Percentiles rank a stretch among this genome's conserved stretches.
Conservation (phyloP, 2,888 invertebrate species). For the Calameuta pallipes region DNA sequence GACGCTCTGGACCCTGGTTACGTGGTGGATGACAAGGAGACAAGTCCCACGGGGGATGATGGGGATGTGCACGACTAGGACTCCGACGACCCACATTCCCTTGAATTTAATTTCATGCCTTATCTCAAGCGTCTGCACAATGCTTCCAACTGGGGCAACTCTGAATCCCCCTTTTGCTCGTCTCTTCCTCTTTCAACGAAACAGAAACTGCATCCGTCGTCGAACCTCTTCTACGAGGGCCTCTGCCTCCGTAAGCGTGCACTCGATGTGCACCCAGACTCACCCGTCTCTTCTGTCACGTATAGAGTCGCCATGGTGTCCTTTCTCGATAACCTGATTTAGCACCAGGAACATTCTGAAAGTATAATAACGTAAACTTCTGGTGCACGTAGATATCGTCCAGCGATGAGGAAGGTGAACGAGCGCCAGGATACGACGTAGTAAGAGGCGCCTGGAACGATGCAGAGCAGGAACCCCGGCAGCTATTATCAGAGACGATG, state of each 20-base stretch:
- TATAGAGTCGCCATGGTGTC: background rate
- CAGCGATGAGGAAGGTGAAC: slow-evolving; percentile 6
- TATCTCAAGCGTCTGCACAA: slow-evolving; percentile 51
- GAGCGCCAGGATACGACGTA: background rate
- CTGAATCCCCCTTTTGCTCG: slow-evolving; percentile 37
- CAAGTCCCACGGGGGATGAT: background rate
- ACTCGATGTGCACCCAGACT: background rate
- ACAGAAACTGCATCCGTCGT: background rate
- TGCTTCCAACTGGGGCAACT: slow-evolving; percentile 49
- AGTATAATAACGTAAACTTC: background rate
- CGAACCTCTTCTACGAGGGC: background rate
- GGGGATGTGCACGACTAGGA: background rate
- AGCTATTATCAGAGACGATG: slow-evolving; percentile 59
- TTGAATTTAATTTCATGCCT: slow-evolving; percentile 59
- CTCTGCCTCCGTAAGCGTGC: background rate
- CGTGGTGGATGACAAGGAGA: background rate
- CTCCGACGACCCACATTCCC: slow-evolving; percentile 49
- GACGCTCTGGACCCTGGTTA: background rate
- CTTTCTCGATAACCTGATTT: background rate
- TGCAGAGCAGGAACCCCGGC: slow-evolving; percentile 50
- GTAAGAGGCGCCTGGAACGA: slow-evolving; percentile 28
- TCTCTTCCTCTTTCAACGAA: slow-evolving; percentile 20
- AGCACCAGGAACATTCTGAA: background rate
- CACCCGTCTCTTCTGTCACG: background rate
- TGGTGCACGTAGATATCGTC: slow-evolving; percentile 3